These are phyloP conservation scores for Xylocopa sonorina DNA, from an alignment of 1,140 invertebrate species.

Conservation along the genomic window DNA sequence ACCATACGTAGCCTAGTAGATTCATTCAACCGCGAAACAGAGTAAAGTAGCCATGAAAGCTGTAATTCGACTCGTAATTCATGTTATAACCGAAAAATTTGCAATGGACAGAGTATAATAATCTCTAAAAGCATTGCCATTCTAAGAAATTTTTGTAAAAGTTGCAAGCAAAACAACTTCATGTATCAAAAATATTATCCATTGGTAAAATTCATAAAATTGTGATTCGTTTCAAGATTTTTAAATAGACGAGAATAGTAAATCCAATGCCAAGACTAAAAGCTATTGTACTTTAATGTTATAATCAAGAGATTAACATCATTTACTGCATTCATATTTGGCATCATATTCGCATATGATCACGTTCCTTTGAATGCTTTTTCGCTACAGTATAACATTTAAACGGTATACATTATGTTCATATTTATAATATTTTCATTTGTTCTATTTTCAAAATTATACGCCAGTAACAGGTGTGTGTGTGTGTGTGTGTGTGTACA, in stretches of 20 bases:
- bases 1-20: constrained; percentile 59
- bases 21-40: constrained; percentile 46
- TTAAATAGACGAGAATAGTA: background rate
- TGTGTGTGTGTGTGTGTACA: background rate
- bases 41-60: constrained; percentile 35
- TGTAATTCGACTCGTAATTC: constrained; percentile 51
- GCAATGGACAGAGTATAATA: constrained; percentile 7
- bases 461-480: too few species aligned
- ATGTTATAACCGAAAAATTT: constrained; percentile 38
- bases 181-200: background rate
- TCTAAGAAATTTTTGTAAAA: constrained; percentile 15
- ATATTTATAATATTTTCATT: constrained; percentile 11
- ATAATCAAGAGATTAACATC: constrained; percentile 21
- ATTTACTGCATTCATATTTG: background rate
- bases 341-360: background rate
- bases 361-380: constrained; percentile 7
- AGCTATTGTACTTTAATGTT: constrained; percentile 39
- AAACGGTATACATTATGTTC: constrained; percentile 14
- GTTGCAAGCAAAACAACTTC: background rate
- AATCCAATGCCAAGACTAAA: constrained; percentile 4
- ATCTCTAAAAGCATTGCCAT: constrained; percentile 14
- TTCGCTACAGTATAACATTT: constrained; percentile 38
- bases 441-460: background rate
- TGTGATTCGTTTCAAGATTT: background rate
- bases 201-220: constrained; percentile 11